Percentiles rank a stretch among this genome's conserved stretches.
These are phyloP conservation scores for Enoplolaimus lenunculus DNA, from an alignment of 2,888 invertebrate genomes.

Conservation along the genomic window DNA sequence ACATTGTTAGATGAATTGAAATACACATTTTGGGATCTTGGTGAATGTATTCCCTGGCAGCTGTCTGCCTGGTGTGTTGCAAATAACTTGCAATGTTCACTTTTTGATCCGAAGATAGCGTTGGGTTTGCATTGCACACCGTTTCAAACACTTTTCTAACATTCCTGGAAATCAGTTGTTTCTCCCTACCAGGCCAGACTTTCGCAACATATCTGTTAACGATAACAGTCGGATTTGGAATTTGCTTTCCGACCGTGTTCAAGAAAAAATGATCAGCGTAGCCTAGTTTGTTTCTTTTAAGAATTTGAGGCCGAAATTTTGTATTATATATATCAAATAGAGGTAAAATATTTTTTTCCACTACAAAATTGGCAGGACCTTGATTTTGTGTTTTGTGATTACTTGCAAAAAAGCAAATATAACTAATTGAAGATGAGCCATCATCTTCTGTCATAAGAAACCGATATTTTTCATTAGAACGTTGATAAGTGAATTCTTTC, in stretches of 20 bases:
- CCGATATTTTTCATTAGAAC: not conserved
- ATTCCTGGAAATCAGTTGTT: not conserved
- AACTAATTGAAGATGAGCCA: not conserved
- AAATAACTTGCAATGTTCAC: too few species aligned
- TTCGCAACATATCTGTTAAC: not conserved
- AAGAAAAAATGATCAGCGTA: too few species aligned
- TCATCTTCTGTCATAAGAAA: not conserved
- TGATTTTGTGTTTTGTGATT: not conserved
- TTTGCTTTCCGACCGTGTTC: not conserved
- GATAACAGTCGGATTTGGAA: not conserved
- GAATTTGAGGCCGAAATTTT: not conserved
- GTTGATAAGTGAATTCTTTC: not conserved
- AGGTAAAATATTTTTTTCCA: not conserved
- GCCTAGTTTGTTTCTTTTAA: not conserved
- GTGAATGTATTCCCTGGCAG: too few species aligned
- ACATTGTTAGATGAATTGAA: too few species aligned
- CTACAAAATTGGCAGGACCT: not conserved
- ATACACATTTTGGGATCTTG: too few species aligned
- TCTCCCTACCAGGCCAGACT: not conserved
- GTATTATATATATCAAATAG: not conserved
- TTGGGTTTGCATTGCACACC: too few species aligned
- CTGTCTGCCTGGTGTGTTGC: too few species aligned
- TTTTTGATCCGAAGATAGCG: too few species aligned
- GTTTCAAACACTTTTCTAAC: not conserved
- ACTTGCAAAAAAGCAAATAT: not conserved